Conservation (phyloP, 2,888 invertebrate species). For the Sycophila texana region DNA sequence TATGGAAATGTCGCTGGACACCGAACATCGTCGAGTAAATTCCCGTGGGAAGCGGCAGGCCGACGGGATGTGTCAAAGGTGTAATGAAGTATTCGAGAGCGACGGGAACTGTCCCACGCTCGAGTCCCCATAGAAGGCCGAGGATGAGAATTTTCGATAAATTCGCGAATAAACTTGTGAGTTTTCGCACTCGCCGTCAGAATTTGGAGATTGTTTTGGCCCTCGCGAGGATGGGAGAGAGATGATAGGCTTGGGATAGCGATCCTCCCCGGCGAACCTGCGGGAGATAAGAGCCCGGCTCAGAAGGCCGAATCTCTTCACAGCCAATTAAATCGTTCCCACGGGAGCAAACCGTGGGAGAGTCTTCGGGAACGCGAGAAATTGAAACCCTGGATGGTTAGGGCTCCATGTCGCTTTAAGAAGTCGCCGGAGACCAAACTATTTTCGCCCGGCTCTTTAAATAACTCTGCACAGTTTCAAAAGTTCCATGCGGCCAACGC, state of each 20-base stretch:
- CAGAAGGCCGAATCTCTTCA: slow-evolving; percentile 45
- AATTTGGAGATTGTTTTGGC: slow-evolving; percentile 29
- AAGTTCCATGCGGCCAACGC: no score
- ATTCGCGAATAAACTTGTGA: background rate
- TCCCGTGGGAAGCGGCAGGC: slow-evolving; percentile 20
- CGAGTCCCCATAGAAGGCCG: slow-evolving; percentile 36
- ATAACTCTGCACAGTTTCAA: no score
- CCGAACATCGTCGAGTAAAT: background rate
- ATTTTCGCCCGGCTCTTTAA: slow-evolving; percentile 9
- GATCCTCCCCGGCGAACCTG: background rate
- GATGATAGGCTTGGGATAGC: background rate
- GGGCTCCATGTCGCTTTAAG: slow-evolving; percentile 66
- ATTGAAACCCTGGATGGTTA: slow-evolving; percentile 65
- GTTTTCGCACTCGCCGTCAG: background rate
- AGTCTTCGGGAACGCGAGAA: slow-evolving; percentile 69
- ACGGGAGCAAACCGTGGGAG: slow-evolving; percentile 73
- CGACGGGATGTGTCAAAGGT: slow-evolving; percentile 9
- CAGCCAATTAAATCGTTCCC: slow-evolving; percentile 72
- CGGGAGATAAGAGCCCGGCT: slow-evolving; percentile 18
- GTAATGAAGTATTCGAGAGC: slow-evolving; percentile 40
- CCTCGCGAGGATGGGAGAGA: background rate
- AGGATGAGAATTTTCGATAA: slow-evolving; percentile 33
- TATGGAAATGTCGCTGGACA: slow-evolving; percentile 33
- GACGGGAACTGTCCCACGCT: slow-evolving; percentile 53
- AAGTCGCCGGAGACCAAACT: slow-evolving; percentile 60